These are phyloP conservation scores for Drosophila heteroneura DNA, from an alignment of 2,888 invertebrate genomes.

Conservation along the genomic window DNA sequence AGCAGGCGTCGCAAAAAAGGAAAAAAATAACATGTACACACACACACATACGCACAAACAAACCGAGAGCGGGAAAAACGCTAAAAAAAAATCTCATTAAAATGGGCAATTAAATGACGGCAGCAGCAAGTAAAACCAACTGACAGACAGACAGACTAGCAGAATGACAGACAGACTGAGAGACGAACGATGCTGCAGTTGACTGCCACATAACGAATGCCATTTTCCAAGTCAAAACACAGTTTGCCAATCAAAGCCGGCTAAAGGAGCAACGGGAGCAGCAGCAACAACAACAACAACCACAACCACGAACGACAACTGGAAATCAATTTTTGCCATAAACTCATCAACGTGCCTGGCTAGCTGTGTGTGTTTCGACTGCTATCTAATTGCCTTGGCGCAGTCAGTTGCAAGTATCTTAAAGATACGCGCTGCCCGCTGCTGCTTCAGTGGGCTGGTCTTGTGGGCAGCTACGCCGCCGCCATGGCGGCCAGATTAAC, in stretches of 20 bases:
- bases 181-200: conserved; percentile 16
- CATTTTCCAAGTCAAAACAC: conserved; percentile 57
- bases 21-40: conserved; percentile 12
- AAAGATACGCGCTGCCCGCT: conserved; percentile 49
- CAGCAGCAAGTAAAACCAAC: conserved; percentile 66
- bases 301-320: conserved; percentile 62
- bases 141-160: conserved; percentile 48
- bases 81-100: conserved; percentile 76
- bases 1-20: conserved; percentile 51
- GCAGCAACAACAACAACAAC: conserved; percentile 29
- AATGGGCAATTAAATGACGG: conserved; percentile 81
- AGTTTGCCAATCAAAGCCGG: conserved; percentile 61
- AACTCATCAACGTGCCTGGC: conserved; percentile 70
- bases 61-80: conserved; percentile 46
- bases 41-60: neutral
- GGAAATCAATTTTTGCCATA: conserved; percentile 80
- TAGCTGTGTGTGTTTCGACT: conserved; percentile 36
- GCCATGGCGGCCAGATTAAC: conserved; percentile 31
- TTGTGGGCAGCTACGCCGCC: conserved; percentile 52
- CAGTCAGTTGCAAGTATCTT: conserved; percentile 70
- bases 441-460: conserved; percentile 58
- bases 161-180: conserved; percentile 21
- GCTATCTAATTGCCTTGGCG: conserved; percentile 78
- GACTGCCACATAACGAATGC: conserved; percentile 54
- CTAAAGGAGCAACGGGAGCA: conserved; percentile 52